phyloP scores from a whole-genome alignment of 1,140 invertebrate species.

The Daktulosphaira vitifoliae region DNA sequence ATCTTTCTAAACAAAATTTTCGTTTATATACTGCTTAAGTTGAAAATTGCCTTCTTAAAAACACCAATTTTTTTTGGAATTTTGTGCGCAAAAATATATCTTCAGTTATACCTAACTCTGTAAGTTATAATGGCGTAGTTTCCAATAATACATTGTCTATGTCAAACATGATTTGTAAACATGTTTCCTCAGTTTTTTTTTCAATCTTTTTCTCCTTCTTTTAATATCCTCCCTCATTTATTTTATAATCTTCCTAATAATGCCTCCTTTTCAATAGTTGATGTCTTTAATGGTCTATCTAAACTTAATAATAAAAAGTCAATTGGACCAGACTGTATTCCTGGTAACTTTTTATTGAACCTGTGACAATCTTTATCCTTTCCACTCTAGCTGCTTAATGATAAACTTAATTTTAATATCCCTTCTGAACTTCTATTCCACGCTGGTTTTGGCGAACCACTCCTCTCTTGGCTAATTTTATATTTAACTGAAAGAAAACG shows the following conservation, averaged over 20 bases:
- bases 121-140: background rate
- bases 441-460: no score
- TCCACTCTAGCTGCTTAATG: background rate
- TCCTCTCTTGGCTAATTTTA: no score
- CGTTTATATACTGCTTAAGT: background rate
- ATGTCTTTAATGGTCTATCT: no score
- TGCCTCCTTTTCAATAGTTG: no score
- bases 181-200: background rate
- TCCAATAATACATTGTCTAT: no score
- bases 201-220: background rate
- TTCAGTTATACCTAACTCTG: background rate
- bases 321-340: background rate
- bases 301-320: background rate
- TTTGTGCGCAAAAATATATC: background rate
- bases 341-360: background rate
- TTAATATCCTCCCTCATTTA: background rate
- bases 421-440: no score
- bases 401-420: no score
- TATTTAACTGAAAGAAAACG: background rate
- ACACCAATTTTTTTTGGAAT: background rate
- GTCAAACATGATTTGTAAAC: background rate
- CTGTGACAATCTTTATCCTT: no score
- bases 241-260: no score
- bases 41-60: background rate
- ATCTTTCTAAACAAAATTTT: background rate